Evolutionary conservation across 2,797 vertebrate genomes (phyloP), one percentile per base, ranked within the genome.

Genomic region (Sylvilagus floridanus): DNA sequence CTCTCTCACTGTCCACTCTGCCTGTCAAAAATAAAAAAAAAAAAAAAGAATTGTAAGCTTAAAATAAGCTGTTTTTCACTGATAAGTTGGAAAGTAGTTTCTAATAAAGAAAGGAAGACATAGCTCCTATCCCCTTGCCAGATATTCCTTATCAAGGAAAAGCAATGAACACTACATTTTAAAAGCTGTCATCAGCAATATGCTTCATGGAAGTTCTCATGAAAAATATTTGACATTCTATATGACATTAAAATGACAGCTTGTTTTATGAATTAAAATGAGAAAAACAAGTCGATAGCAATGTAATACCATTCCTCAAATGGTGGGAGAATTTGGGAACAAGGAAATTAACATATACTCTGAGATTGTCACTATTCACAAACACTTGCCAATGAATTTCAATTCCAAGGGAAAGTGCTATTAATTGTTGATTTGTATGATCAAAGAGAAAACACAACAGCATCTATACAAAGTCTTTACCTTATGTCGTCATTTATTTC

Each of bases 31-130:
- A n/a, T n/a, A n/a, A n/a, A n/a, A n/a, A n/a, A n/a, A n/a, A n/a
- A n/a, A n/a, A n/a, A n/a, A n/a, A n/a, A 66, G 87, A 93, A 89
- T 42, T 75, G 63, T 9, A 19, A 24, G 75, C 37, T 63, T 88
- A 54, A 81, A 89, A 42, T 54, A 72, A 72, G 32, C 32, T 82
- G 14, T 17, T 91, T 50, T 73, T 68, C 63, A 90, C 28, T 54
- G 84, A 77, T 13, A 63, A 77, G 62, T 84, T 75, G 37, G 52
- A 35, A 42, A 73, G 42, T 14, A 30, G 47, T 79, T 93, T 75
- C 79, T 91, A 13, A 50, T 50, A 52, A 93, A 93, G 73, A 79
- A 84, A 72, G 83, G 35, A 83, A 47, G 84, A 63, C 16, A 66
- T n/a, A 69, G 69, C 21, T 54, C n/a, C 32, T 57, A 1, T 32